A percentile compares a stretch with the other conserved stretches of the same genome.
Conservation (phyloP, 1,140 invertebrate genomes). For the Aphis craccivora region DNA sequence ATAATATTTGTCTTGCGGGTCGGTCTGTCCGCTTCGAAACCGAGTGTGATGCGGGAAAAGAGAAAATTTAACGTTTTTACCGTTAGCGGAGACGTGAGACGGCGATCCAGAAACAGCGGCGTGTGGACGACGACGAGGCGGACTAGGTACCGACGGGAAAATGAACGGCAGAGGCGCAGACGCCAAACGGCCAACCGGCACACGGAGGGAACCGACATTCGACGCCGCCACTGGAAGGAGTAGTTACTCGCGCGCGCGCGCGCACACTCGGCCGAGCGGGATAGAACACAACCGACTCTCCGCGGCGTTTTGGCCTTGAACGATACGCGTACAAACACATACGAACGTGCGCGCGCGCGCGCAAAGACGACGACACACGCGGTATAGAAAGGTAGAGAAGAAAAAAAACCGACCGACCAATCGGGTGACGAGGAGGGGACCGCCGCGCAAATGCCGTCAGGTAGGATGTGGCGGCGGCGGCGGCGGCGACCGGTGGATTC, state of each 20-base stretch:
- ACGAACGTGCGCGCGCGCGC: not conserved
- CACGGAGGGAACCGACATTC: not conserved
- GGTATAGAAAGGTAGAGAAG: not conserved
- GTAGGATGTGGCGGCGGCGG: not conserved
- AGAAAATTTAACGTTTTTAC: not conserved
- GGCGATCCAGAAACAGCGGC: not conserved
- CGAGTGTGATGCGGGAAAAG: not conserved
- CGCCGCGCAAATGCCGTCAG: not conserved
- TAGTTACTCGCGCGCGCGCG: not conserved
- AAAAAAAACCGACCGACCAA: not conserved
- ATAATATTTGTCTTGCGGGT: too few relatives aligned
- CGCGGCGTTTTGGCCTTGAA: slow-evolving; percentile 44
- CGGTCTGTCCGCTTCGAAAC: too few relatives aligned
- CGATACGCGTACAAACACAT: not conserved
- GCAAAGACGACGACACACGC: not conserved
- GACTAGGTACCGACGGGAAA: not conserved
- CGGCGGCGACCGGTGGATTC: slow-evolving; percentile 21
- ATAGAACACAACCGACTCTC: slow-evolving; percentile 10
- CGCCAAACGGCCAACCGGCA: not conserved
- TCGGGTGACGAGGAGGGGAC: not conserved
- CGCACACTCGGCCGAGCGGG: not conserved
- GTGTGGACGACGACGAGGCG: not conserved
- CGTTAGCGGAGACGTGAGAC: not conserved
- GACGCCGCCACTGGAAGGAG: not conserved
- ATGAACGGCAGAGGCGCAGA: not conserved